phyloP scores from a whole-genome alignment of 1,140 invertebrate genomes.

The Linepithema humile region DNA sequence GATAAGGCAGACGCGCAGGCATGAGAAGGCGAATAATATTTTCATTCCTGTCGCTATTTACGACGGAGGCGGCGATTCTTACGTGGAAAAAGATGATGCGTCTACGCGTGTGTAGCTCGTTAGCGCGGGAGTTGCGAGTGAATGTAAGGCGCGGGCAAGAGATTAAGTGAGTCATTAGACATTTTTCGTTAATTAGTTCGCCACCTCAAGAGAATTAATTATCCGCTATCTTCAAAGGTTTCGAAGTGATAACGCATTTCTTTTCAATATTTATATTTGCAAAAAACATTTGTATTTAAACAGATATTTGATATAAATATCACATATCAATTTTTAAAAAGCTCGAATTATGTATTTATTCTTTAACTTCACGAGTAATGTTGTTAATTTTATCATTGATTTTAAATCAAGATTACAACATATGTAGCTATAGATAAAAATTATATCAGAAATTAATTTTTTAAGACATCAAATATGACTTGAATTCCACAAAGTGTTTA shows the following conservation, averaged over 20 bases:
- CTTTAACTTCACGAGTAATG: background rate
- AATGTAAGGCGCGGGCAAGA: background rate
- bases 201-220: background rate
- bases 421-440: background rate
- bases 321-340: background rate
- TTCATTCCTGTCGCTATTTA: conserved; percentile 55
- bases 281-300: background rate
- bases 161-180: background rate
- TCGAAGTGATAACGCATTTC: conserved; percentile 2
- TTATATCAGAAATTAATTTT: background rate
- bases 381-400: background rate
- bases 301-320: background rate
- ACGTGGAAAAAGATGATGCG: conserved; percentile 44
- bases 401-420: background rate
- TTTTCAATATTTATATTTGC: background rate
- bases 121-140: background rate
- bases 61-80: conserved; percentile 11
- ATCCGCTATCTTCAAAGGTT: background rate
- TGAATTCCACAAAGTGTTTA: background rate
- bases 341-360: no score
- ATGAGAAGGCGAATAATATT: conserved; percentile 36
- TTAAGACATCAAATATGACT: background rate
- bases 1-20: conserved; percentile 46
- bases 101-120: conserved; percentile 30
- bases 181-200: conserved; percentile 40